phyloP scores from a whole-genome alignment of 2,888 invertebrate genomes.

The Strigamia crassipes region DNA sequence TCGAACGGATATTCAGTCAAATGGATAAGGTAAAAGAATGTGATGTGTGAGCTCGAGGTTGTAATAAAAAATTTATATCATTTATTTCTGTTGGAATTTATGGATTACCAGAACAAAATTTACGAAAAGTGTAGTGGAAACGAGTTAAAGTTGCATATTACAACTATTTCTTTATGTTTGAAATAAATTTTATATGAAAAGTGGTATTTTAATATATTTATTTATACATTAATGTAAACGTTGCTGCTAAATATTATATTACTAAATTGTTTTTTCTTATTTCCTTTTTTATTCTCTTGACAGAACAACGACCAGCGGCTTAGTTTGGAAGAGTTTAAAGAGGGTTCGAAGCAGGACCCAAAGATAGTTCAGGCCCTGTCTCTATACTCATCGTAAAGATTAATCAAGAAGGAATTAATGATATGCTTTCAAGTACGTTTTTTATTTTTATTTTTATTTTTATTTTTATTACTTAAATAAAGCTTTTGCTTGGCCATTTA shows the following conservation, averaged over 20 bases:
- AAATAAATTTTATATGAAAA: no score
- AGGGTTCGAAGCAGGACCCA: conserved; percentile 97
- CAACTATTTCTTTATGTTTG: no score
- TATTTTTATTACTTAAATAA: no score
- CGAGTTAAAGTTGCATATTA: background rate
- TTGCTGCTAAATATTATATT: no score
- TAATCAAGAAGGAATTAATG: background rate
- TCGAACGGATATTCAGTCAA: conserved; percentile 97
- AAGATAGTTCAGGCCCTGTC: conserved; percentile 93
- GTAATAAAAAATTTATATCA: background rate
- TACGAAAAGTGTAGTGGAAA: no score
- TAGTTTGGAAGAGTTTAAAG: conserved; percentile 93
- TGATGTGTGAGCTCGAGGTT: background rate
- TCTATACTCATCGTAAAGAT: conserved; percentile 58
- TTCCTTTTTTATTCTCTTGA: conserved; percentile 49
- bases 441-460: background rate
- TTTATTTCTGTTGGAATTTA: background rate
- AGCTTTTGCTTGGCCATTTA: no score
- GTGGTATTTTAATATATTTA: no score
- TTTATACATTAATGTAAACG: no score
- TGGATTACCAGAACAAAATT: no score
- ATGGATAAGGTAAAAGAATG: conserved; percentile 76
- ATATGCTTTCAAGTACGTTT: background rate
- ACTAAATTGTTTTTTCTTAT: background rate
- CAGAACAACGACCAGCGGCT: conserved; percentile 93